Evolutionary conservation across 2,113 vertebrate species (phyloP), one percentile per base, ranked within the genome.

Genomic region (Rhinoderma darwinii): DNA sequence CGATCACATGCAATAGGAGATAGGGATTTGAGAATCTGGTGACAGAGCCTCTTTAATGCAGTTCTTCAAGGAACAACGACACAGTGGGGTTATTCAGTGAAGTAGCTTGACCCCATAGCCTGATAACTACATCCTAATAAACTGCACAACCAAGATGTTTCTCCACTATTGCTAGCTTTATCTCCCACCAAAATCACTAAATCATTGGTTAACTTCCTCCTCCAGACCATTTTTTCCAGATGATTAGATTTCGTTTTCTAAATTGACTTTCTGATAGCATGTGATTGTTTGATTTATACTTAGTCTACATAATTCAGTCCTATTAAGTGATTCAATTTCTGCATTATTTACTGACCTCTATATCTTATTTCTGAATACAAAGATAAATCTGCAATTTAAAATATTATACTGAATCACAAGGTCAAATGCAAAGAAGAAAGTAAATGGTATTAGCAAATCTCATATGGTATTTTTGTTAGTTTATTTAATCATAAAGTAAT

Each of bases 211-310:
- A 59, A 63, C 35, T 39, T 59, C 75, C 75, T 63, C 37, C 56
- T 39, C n/a, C 35, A 61, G 20, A 43, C 3, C 32, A 18, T 18
- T 41, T 43, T 81, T n/a, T 32, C 47, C 76, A 56, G 77, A 59
- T 61, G 41, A 80, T 81, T 59, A 63, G 14, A 82, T 82, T 82
- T 3, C 5, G n/a, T 82, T 15, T 63, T 82, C 79, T 63, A 82
- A 66, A 61, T 82, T 82, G 56, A 18, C 35, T 63, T 61, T 59
- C n/a, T 82, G 56, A 63, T 82, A 43, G 17, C 35, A 81, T 32
- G 54, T 63, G 56, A 63, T 82, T 66, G 35, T 14, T 43, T 30
- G 56, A 43, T 82, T 82, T 63, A 30, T 82, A 25, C 8, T 25
- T 4, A 5, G 54, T 27, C 25, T 44, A 44, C 12, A 27, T 82